Conservation (phyloP, 2,888 invertebrate species). For the Eretmocerus hayati region DNA sequence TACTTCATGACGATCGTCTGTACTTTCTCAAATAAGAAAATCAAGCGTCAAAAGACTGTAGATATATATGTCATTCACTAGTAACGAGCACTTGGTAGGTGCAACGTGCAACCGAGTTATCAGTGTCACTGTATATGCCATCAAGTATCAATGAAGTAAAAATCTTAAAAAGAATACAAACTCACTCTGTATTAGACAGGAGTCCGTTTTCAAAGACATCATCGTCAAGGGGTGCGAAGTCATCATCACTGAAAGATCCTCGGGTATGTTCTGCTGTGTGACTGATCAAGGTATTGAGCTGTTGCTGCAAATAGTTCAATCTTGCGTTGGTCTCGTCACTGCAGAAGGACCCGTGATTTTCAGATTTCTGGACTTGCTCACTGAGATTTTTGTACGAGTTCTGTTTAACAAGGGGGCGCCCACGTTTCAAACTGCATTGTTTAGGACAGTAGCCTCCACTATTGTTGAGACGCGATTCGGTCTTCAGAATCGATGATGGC, state of each 20-base stretch:
- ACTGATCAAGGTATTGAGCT: slow-evolving; percentile 34
- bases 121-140: too few species aligned
- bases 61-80: too few species aligned
- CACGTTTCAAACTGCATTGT: slow-evolving; percentile 40
- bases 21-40: too few species aligned
- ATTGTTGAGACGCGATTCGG: slow-evolving; percentile 22
- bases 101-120: too few species aligned
- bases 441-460: slow-evolving; percentile 35
- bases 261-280: slow-evolving; percentile 36
- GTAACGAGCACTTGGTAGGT: too few species aligned
- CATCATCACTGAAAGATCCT: slow-evolving; percentile 30
- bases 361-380: slow-evolving; percentile 10
- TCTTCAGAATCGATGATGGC: slow-evolving; percentile 7
- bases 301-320: slow-evolving; percentile 35
- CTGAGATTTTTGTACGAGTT: slow-evolving; percentile 12
- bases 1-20: too few species aligned
- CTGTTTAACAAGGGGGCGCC: slow-evolving; percentile 14
- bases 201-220: slow-evolving; percentile 44
- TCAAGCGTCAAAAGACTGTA: too few species aligned
- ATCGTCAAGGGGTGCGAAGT: slow-evolving; percentile 26
- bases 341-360: slow-evolving; percentile 26
- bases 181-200: too few species aligned
- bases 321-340: slow-evolving; percentile 35
- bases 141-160: too few species aligned
- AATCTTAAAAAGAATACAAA: too few species aligned